Percentiles rank a stretch among this genome's conserved stretches.
phyloP scores from a whole-genome alignment of 2,113 vertebrate species.

The Uria aalge region DNA sequence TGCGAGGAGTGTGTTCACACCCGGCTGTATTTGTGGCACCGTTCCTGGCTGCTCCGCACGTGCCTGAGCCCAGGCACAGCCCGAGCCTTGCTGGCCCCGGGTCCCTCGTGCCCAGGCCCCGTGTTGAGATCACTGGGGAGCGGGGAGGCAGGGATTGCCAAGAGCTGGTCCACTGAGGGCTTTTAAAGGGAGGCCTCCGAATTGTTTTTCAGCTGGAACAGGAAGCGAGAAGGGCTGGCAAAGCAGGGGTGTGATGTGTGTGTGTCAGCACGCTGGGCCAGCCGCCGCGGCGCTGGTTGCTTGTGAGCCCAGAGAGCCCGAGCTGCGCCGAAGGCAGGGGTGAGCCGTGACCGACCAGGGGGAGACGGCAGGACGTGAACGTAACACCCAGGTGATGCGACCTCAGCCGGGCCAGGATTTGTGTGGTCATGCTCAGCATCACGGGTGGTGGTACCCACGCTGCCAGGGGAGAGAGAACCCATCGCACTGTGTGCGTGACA shows the following conservation, averaged over 20 bases:
- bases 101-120: background rate
- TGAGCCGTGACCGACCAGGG: background rate
- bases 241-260: background rate
- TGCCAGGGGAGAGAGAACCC: background rate
- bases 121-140: background rate
- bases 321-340: background rate
- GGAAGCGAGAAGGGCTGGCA: background rate
- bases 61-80: background rate
- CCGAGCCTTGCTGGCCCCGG: background rate
- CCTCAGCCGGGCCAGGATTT: background rate
- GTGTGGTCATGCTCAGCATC: background rate
- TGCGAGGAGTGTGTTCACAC: background rate
- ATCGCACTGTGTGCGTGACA: accelerated
- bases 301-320: background rate
- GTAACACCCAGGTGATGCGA: background rate
- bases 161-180: background rate
- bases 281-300: background rate
- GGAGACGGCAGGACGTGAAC: background rate
- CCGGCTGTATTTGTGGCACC: accelerated
- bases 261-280: background rate
- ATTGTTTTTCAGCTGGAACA: slow-evolving; percentile 20
- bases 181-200: background rate
- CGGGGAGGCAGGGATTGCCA: background rate
- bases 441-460: accelerated
- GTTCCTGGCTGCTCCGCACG: background rate